Base-by-base conservation (phyloP, 2,797 vertebrate genomes). In the Dryobates pubescens region DNA sequence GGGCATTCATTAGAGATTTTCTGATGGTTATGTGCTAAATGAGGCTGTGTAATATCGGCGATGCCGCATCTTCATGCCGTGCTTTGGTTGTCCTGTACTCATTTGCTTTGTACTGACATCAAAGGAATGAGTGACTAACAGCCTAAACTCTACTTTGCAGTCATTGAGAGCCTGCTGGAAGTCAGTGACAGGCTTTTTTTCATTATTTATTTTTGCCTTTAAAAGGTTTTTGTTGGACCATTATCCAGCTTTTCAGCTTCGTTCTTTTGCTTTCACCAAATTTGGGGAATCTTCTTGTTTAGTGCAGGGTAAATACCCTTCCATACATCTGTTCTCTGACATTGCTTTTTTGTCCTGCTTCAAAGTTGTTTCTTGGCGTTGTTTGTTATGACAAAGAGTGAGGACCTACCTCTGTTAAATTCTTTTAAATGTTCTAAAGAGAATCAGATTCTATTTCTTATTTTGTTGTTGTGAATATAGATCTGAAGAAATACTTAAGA, bases 401-500 rank as follows among this genome's bases (percentile, higher is more conserved):
- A 45, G 54, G 36, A 71, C 59, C 79, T 85, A 73, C 45, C 89
- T 86, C 82, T 92, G 3, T 86, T 84, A 77, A 87, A 75, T 91
- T 70, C 1, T n/a, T 65, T n/a, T 80, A 69, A 71, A 63, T 74
- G 62, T 36, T 90, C 47, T 51, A 43, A 90, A 29, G 89, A 89
- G 89, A 78, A 68, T 14, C 20, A 45, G 41, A 49, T 58, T 75
- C 27, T 70, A 17, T 43, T 75, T 61, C 14, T 72, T 57, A 32
- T 36, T 54, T 47, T 68, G 68, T 71, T 72, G 27, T 36, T 58
- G 16, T 69, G 29, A 90, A 70, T 88, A 8, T 74, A 86, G 49
- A 63, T 69, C 56, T 85, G 91, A 92, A 94, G 75, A 88, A 77
- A 58, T 77, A 63, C 91, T 97, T 95, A 96, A 94, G 93, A 85